phyloP scores from a whole-genome alignment of 2,797 vertebrate species.

The Harpagifer antarcticus region DNA sequence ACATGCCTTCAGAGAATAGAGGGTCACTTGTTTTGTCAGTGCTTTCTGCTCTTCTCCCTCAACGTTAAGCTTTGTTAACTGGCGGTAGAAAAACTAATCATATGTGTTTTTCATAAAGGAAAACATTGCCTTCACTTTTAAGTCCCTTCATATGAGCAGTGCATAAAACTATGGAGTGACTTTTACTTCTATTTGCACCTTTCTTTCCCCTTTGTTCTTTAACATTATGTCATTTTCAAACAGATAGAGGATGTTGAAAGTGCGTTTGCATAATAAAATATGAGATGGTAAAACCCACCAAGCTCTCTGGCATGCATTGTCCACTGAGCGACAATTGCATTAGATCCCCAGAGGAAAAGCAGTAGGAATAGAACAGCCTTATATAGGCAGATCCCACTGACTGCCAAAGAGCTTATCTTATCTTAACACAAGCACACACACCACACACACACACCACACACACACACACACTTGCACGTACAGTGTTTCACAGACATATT shows the following conservation, averaged over 20 bases:
- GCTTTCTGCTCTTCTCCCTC: slow-evolving; percentile 5
- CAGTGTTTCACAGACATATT: background rate
- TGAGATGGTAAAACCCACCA: slow-evolving; percentile 4
- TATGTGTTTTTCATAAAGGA: slow-evolving; percentile 60
- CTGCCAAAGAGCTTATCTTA: slow-evolving; percentile 63
- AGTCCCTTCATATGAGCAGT: slow-evolving; percentile 28
- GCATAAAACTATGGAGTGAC: slow-evolving; percentile 36
- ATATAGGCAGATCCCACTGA: slow-evolving; percentile 69
- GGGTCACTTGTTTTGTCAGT: background rate
- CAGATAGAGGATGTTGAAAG: background rate
- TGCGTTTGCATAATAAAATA: background rate
- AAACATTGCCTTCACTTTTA: slow-evolving; percentile 46
- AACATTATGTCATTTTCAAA: background rate
- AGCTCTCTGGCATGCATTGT: slow-evolving; percentile 64
- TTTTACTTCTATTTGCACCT: slow-evolving; percentile 3
- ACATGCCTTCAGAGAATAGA: slow-evolving; percentile 8
- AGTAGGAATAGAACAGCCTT: slow-evolving; percentile 81
- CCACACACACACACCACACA: slow-evolving; percentile 10
- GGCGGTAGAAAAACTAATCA: slow-evolving; percentile 46
- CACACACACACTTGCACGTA: background rate
- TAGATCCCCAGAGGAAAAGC: slow-evolving; percentile 71
- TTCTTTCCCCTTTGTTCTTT: background rate
- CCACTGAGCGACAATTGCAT: slow-evolving; percentile 64
- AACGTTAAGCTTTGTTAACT: slow-evolving; percentile 30
- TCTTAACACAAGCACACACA: slow-evolving; percentile 53